Evolutionary conservation across 30 jellyfish, hydroid and myxozoan genomes (phyloP).

Genomic region (Chrysaora quinquecirrha): DNA sequence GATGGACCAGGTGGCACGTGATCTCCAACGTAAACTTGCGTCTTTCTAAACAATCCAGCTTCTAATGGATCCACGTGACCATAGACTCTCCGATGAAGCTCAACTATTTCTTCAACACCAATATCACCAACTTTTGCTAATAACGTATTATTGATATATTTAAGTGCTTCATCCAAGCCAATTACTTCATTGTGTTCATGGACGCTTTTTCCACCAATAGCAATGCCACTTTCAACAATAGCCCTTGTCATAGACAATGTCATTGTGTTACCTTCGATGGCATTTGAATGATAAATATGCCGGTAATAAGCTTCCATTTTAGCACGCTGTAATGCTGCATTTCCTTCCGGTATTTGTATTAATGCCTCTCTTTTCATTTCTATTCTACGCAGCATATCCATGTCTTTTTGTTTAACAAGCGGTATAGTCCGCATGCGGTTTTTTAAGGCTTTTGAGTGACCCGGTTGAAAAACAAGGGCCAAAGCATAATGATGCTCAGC

Average conservation of each 20-base stretch:
- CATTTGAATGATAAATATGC: conserved; percentile 93
- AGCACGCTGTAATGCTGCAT: conserved; percentile 90
- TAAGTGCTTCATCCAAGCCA: conserved; percentile 90
- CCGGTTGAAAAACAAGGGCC: conserved; percentile 87
- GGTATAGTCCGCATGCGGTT: conserved; percentile 84
- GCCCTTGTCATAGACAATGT: conserved; percentile 98
- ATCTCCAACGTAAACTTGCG: conserved; percentile 97
- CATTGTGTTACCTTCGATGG: conserved; percentile 98
- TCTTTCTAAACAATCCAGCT: conserved; percentile 90
- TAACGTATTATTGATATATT: conserved; percentile 85
- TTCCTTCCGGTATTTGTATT: conserved; percentile 96
- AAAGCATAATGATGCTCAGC: conserved; percentile 98
- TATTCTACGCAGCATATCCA: conserved; percentile 83
- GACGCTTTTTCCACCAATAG: conserved; percentile 98
- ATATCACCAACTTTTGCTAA: conserved; percentile 72
- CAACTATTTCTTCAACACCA: conserved; percentile 79
- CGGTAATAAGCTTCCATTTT: conserved; percentile 88
- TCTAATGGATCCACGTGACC: conserved; percentile 94
- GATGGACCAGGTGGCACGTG: conserved; percentile 90
- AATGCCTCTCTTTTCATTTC: conserved; percentile 87
- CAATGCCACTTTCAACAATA: conserved; percentile 92
- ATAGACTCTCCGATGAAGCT: conserved; percentile 88
- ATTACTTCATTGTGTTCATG: conserved; percentile 93
- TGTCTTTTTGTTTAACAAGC: conserved; percentile 77
- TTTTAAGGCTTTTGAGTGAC: conserved; percentile 75